phyloP scores from a whole-genome alignment of 2,888 invertebrate species.

The Parthenolecanium corni region DNA sequence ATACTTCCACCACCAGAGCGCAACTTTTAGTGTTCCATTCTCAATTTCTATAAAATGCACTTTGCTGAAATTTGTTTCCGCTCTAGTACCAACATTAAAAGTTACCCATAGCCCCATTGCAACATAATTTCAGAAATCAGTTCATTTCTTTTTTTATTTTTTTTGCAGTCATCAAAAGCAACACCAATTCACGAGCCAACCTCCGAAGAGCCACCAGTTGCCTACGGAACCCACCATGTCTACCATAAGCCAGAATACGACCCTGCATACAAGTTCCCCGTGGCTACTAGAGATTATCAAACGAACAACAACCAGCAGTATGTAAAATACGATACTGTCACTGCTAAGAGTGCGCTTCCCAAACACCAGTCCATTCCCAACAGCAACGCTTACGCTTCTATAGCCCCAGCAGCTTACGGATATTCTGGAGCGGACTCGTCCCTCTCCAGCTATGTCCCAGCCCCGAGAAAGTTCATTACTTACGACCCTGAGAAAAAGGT shows the following conservation, averaged over 20 bases:
- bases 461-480: slow-evolving; percentile 3
- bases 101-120: too few relatives aligned
- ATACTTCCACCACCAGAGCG: too few relatives aligned
- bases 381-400: slow-evolving; percentile 18
- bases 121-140: too few relatives aligned
- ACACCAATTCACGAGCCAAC: slow-evolving; percentile 21
- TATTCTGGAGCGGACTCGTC: neutral
- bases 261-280: slow-evolving; percentile 8
- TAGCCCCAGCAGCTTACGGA: slow-evolving; percentile 9
- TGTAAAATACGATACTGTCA: slow-evolving; percentile 13
- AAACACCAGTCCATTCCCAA: slow-evolving; percentile 16
- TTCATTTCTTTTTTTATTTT: too few relatives aligned
- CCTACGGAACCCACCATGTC: slow-evolving; percentile 3
- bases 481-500: slow-evolving; percentile 6
- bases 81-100: too few relatives aligned
- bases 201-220: slow-evolving; percentile 1
- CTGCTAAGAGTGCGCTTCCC: neutral
- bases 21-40: too few relatives aligned
- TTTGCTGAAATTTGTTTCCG: too few relatives aligned
- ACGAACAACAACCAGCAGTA: neutral
- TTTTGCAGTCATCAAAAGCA: slow-evolving; percentile 16
- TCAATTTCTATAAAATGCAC: too few relatives aligned
- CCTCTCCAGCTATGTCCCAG: neutral
- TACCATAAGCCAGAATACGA: slow-evolving; percentile 19
- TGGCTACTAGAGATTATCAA: slow-evolving; percentile 7